Base-by-base conservation (phyloP, 2,797 vertebrate genomes). In the Mus spretus region DNA sequence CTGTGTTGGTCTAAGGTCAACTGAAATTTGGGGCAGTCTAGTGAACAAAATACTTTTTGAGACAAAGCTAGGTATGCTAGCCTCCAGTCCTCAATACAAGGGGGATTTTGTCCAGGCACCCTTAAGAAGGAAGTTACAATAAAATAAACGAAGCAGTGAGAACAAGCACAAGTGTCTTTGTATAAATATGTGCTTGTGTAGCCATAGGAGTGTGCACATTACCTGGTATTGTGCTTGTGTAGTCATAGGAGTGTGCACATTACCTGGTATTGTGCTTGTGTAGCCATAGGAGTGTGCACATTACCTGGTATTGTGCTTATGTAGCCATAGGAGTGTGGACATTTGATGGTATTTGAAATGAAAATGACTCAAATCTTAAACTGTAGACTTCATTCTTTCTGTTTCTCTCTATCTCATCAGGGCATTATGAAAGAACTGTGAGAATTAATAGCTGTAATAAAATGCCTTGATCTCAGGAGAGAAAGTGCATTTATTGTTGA, bases 391-490 rank as follows among this genome's bases (percentile, higher is more conserved):
- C 78, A 20, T 83, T 82, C 12, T 81, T 26, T 22, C 12, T 86
- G 50, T 89, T 72, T 89, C 61, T 92, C 22, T 53, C 37, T 50
- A 28, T 93, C 78, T 96, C 65, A 31, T 65, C 90, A 87, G 40
- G 20, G 37, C 75, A 55, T 85, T 84, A 47, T 78, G 47, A 70
- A 75, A 87, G 94, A 93, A 72, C 22, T 10, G 0, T 57, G 70
- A 93, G 40, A 77, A 96, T 96, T 93, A 91, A 95, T 90, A 88
- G 53, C 53, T 83, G 3, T 92, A 74, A 74, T 96, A 92, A 96
- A 96, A 86, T 81, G 31, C 59, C 94, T 94, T 88, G 74, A 88
- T 93, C 61, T 90, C 34, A 61, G 53, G 93, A 94, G 78, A 91
- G 57, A 97, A 94, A 95, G 67, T 89, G 0, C 40, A 67, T 94